Evolutionary conservation across 2,888 invertebrate genomes (phyloP), one percentile per base, ranked within the genome.

Genomic region (Synergus laeviventris): DNA sequence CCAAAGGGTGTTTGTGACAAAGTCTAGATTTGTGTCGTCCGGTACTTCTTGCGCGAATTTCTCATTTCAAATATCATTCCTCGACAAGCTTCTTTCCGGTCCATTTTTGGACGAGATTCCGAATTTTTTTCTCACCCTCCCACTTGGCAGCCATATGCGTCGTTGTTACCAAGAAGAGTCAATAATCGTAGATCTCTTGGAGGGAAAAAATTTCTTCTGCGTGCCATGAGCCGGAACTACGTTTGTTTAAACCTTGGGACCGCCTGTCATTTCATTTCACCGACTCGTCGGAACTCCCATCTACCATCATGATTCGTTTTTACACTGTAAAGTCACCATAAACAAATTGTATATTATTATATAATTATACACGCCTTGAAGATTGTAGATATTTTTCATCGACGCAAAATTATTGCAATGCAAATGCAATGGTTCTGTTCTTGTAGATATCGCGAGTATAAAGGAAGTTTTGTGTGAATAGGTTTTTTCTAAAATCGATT

Each of bases 401-500:
- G 83, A 87, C 84, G 78, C 77, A 81, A 81, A 84, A 84, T 81
- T 84, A 86, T 89, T 89, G 87, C 87, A 86, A 87, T 82, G 86
- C 87, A 85, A 88, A 90, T 90, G 90, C 89, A 90, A 90, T 88
- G 86, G 86, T 89, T 90, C 85, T 87, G 89, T 89, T 91, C 87
- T 90, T 91, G 91, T 91, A 91, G 91, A 91, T 91, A 91, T 84
- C 83, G 84, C 85, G 86, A 84, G 84, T 86, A 86, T 86, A 87
- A 85, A 89, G 87, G 85, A 90, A 87, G 85, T 91, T 90, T 91
- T 90, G 91, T 91, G 90, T 91, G 90, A 90, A 91, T 90, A 91
- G 90, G 87, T 91, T 91, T 91, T 91, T 89, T 89, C 89, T 89
- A 89, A 89, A 89, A 88, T 87, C 84, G 91, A 91, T 91, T 91